A percentile compares a stretch with the other conserved stretches of the same genome.
Conservation (phyloP, 2,888 invertebrate species). For the Nezara viridula region DNA sequence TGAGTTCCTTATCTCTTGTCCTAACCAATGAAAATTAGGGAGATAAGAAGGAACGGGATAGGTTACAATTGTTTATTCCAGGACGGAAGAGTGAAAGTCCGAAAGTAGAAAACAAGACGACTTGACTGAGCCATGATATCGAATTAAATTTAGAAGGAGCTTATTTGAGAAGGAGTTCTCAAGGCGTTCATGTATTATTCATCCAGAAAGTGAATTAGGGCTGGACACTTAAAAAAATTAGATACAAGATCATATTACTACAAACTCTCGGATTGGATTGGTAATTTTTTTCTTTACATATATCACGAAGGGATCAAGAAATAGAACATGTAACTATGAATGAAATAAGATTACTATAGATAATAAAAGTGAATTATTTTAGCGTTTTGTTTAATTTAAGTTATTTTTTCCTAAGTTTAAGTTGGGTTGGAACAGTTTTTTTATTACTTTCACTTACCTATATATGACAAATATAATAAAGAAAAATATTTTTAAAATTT, state of each 20-base stretch:
- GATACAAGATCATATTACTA: neutral
- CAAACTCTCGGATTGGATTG: neutral
- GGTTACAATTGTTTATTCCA: slow-evolving; percentile 6
- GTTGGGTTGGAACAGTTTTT: too few species aligned
- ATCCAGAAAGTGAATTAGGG: neutral
- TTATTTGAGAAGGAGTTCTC: neutral
- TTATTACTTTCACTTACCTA: too few species aligned
- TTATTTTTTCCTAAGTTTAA: too few species aligned
- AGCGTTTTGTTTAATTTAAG: too few species aligned
- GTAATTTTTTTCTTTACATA: neutral
- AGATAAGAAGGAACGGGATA: slow-evolving; percentile 5
- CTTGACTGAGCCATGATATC: neutral
- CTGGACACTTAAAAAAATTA: neutral
- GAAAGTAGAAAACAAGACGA: slow-evolving; percentile 13
- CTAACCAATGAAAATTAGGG: neutral
- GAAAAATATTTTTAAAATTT: too few species aligned
- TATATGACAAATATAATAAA: too few species aligned
- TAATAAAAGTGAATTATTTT: too few species aligned
- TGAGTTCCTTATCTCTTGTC: slow-evolving; percentile 8
- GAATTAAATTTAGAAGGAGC: slow-evolving; percentile 21
- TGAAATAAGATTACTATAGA: too few species aligned
- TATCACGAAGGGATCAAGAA: neutral
- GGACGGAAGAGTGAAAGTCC: slow-evolving; percentile 7
- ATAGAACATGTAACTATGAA: neutral
- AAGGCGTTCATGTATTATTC: slow-evolving; percentile 38